A percentile compares a stretch with the other conserved stretches of the same genome.
phyloP scores from a whole-genome alignment of 2,888 invertebrate genomes.

The Notodonta dromedarius region DNA sequence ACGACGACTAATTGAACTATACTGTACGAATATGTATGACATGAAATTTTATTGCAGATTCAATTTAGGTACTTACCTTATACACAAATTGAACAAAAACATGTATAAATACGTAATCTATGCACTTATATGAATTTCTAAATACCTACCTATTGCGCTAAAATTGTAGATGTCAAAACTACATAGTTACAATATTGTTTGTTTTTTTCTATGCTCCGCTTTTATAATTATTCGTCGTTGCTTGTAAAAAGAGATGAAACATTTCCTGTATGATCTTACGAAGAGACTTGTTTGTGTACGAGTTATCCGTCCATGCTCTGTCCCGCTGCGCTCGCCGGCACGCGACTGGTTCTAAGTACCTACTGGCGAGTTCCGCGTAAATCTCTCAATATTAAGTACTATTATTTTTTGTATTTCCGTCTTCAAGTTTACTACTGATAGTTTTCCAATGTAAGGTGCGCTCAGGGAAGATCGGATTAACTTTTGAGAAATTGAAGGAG shows the following conservation, averaged over 20 bases:
- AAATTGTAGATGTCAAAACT: neutral
- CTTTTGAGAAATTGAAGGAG: too few relatives aligned
- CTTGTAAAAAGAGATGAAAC: neutral
- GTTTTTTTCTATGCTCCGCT: too few relatives aligned
- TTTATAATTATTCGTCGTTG: neutral
- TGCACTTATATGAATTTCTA: neutral
- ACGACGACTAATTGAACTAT: neutral
- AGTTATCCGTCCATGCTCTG: conserved; percentile 69
- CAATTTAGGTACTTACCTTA: too few relatives aligned
- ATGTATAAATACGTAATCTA: neutral
- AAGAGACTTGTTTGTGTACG: conserved; percentile 36
- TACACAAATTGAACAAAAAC: neutral
- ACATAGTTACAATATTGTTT: neutral
- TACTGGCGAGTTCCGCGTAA: too few relatives aligned
- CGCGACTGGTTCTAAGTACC: too few relatives aligned
- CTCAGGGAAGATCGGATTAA: too few relatives aligned
- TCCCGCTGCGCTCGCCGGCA: conserved; percentile 24
- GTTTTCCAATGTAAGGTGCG: too few relatives aligned
- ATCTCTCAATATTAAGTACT: too few relatives aligned
- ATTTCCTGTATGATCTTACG: neutral
- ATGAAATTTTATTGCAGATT: too few relatives aligned
- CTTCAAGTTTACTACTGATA: too few relatives aligned
- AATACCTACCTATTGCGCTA: neutral
- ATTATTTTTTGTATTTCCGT: too few relatives aligned
- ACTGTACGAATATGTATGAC: too few relatives aligned